These are phyloP conservation scores for Chalcis sispes DNA, from an alignment of 2,888 invertebrate species.

Conservation along the genomic window DNA sequence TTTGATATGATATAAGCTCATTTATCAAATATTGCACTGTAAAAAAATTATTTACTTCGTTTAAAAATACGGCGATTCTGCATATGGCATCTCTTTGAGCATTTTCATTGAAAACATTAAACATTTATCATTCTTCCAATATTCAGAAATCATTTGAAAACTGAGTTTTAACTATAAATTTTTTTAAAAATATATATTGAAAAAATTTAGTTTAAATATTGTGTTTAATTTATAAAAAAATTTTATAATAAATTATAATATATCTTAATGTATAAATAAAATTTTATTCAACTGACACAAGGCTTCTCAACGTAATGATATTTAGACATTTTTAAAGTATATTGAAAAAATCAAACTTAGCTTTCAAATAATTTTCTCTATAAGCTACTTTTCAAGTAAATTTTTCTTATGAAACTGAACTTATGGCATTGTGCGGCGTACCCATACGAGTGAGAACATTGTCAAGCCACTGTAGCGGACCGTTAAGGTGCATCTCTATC, in stretches of 20 bases:
- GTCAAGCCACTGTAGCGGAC: slow-evolving; percentile 98
- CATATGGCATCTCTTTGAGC: slow-evolving; percentile 36
- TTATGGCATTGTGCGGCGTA: slow-evolving; percentile 97
- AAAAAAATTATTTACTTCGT: slow-evolving; percentile 19
- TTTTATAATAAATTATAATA: no score
- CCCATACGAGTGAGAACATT: slow-evolving; percentile 99
- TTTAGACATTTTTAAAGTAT: neutral
- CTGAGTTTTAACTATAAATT: neutral
- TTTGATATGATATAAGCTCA: slow-evolving; percentile 28
- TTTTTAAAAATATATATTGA: neutral
- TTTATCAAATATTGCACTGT: slow-evolving; percentile 48
- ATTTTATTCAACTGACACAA: no score
- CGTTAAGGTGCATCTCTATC: slow-evolving; percentile 99
- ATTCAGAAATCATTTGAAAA: slow-evolving; percentile 19
- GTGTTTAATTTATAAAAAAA: no score
- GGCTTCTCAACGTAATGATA: neutral
- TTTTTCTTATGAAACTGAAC: slow-evolving; percentile 88
- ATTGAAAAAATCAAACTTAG: neutral
- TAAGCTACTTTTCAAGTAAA: neutral
- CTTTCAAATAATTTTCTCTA: slow-evolving; percentile 20
- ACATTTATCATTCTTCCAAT: neutral
- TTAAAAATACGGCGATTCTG: slow-evolving; percentile 28
- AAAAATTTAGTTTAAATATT: no score
- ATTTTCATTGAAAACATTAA: slow-evolving; percentile 19
- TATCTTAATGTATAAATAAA: no score